Base-by-base conservation (phyloP, 2,113 vertebrate genomes). In the Chaetura pelagica region DNA sequence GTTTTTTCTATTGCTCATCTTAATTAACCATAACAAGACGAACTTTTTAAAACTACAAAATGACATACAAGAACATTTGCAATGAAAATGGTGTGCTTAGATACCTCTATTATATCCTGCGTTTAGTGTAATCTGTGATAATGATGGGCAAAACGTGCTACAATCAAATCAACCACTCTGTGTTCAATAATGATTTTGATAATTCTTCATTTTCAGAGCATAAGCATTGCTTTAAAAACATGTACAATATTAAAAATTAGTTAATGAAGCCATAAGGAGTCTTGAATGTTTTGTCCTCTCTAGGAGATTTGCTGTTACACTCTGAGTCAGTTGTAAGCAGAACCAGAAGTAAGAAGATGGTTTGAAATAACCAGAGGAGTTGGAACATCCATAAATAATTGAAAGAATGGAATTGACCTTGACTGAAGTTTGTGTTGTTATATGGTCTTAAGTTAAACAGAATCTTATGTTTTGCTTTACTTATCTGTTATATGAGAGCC, bases 261-360 rank as follows among this genome's bases (percentile, higher is more conserved):
- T 54, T 44, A 12, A 42, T 69, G 58, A 87, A 87, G 61, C n/a
- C 19, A 4, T 44, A 90, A 35, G 27, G 48, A 71, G 14, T 23
- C 30, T 34, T 78, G 84, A 89, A 84, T 3, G 1, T 89, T 89
- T 92, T 92, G 29, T 86, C 34, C 26, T 84, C 10, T 67, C 54
- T 63, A 1, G 27, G 44, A 57, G 71, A 61, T 61, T 79, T 46
- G 24, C 55, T 90, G 42, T 82, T 82, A 84, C 8, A 4, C 42
- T 66, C 6, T 16, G 6, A 81, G 61, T 29, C 6, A 2, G 5
- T 54, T 79, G 32, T 63, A 87, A 87, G 62, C 69, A 91, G 92
- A 93, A 79, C 44, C 74, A 91, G 54, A 91, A 91, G 74, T 78
- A 81, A 59, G 34, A 82, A 71, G 85, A 91, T 73, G 61, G 10